Percentiles rank a stretch among this genome's conserved stretches.
phyloP scores from a whole-genome alignment of 2,888 invertebrate genomes.

The Hemithea aestivaria region DNA sequence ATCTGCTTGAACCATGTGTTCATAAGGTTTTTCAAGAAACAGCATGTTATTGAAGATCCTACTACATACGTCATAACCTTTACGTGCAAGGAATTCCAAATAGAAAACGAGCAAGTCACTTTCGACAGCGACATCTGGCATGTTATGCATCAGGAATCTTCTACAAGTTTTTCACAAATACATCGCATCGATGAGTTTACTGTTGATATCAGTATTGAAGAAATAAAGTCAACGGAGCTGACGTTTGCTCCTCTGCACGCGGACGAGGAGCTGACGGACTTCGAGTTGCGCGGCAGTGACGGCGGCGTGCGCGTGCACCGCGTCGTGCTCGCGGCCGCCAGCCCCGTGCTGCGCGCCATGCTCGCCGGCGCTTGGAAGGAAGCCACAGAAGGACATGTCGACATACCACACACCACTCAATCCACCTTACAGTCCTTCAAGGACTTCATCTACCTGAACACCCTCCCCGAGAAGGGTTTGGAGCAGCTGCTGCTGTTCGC shows the following conservation, averaged over 20 bases:
- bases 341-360: conserved; percentile 46
- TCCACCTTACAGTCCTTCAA: conserved; percentile 43
- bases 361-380: conserved; percentile 48
- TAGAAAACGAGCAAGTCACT: conserved; percentile 34
- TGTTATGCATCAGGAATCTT: conserved; percentile 33
- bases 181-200: too few species aligned
- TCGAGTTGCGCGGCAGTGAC: conserved; percentile 44
- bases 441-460: conserved; percentile 44
- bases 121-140: conserved; percentile 48
- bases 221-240: conserved; percentile 28
- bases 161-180: conserved; percentile 36
- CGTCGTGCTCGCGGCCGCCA: conserved; percentile 44
- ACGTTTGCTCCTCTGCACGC: conserved; percentile 39
- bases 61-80: conserved; percentile 37
- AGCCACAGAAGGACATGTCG: conserved; percentile 38
- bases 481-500: conserved; percentile 45
- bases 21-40: too few species aligned
- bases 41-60: conserved; percentile 33
- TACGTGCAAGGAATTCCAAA: conserved; percentile 33
- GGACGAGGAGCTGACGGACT: conserved; percentile 49
- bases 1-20: too few species aligned
- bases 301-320: conserved; percentile 47
- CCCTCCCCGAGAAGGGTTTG: conserved; percentile 38
- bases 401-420: conserved; percentile 40
- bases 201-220: conserved; percentile 34